phyloP scores from a whole-genome alignment of 1,140 invertebrate species.

The Cydia splendana region DNA sequence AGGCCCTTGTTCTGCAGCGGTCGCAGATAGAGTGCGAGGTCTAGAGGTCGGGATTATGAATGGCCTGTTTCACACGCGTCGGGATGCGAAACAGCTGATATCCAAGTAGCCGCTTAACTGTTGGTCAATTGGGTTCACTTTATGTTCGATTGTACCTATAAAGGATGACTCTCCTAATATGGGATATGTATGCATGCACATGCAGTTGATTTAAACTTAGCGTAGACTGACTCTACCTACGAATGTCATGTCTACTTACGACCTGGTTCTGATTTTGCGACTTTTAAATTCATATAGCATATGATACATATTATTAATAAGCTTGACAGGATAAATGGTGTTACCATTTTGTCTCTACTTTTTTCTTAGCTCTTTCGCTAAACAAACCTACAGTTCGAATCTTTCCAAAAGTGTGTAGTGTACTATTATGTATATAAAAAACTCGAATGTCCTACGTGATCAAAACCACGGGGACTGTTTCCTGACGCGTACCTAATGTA shows the following conservation, averaged over 20 bases:
- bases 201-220: too few relatives aligned
- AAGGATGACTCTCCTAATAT: too few relatives aligned
- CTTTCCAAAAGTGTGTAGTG: not conserved
- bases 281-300: too few relatives aligned
- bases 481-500: not conserved
- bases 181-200: too few relatives aligned
- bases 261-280: too few relatives aligned
- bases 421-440: not conserved
- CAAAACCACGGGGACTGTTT: not conserved
- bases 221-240: too few relatives aligned
- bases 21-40: conserved; percentile 43
- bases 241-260: too few relatives aligned
- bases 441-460: conserved; percentile 18
- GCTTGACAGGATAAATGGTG: too few relatives aligned
- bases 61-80: not conserved
- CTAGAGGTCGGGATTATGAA: conserved; percentile 16
- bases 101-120: not conserved
- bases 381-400: too few relatives aligned
- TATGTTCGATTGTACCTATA: conserved; percentile 49
- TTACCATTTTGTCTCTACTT: too few relatives aligned
- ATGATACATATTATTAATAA: too few relatives aligned
- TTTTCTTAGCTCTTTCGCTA: too few relatives aligned
- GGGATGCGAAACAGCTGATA: conserved; percentile 21
- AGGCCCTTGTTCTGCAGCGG: conserved; percentile 36
- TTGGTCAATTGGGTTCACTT: conserved; percentile 35